phyloP scores from a whole-genome alignment of 2,888 invertebrate species.

The Ochropleura plecta region DNA sequence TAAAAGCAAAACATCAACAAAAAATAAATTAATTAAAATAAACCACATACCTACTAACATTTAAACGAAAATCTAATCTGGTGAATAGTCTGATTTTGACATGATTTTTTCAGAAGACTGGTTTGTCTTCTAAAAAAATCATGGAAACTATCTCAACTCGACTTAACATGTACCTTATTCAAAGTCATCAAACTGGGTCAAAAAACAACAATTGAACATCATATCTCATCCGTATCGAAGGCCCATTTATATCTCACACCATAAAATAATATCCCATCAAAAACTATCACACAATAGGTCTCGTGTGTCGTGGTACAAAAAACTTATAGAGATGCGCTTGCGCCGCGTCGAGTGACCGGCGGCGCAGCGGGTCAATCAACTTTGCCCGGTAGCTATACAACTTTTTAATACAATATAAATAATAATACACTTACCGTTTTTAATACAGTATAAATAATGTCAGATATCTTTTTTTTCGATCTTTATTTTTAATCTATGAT shows the following conservation, averaged over 20 bases:
- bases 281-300: slow-evolving; percentile 64
- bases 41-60: no score
- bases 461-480: slow-evolving; percentile 53
- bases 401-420: slow-evolving; percentile 81
- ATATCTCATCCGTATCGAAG: slow-evolving; percentile 25
- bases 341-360: slow-evolving; percentile 70
- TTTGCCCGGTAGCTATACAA: slow-evolving; percentile 80
- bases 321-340: slow-evolving; percentile 73
- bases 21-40: no score
- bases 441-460: slow-evolving; percentile 60
- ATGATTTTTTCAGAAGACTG: no score
- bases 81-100: no score
- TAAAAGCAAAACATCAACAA: no score
- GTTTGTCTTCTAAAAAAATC: no score
- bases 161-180: no score
- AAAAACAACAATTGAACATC: not conserved
- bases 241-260: slow-evolving; percentile 41
- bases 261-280: slow-evolving; percentile 63
- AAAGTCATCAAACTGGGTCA: no score
- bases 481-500: slow-evolving; percentile 58
- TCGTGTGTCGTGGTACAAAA: slow-evolving; percentile 62
- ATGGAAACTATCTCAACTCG: no score
- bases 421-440: slow-evolving; percentile 74
- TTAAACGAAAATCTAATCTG: no score
- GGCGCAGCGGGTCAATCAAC: slow-evolving; percentile 78